Base-by-base conservation (phyloP, 2,113 vertebrate genomes). In the Gadus macrocephalus region DNA sequence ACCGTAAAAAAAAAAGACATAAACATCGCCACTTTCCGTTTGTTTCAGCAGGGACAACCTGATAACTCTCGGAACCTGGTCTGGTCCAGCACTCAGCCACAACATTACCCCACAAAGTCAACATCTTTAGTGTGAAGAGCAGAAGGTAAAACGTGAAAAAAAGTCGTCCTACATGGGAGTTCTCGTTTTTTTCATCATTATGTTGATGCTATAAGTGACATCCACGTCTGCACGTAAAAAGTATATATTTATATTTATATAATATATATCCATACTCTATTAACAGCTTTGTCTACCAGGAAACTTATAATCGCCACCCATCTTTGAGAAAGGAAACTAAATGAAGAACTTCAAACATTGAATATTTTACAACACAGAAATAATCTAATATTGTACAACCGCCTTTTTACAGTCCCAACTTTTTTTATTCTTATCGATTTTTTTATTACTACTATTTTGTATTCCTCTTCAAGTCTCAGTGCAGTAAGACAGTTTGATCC, bases 251-350 rank as follows among this genome's bases (percentile, higher is more conserved):
- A 89, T 91, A 91, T 91, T 89, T 92, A 92, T 92, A 93, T 91
- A 91, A 92, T 92, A 92, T 92, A 92, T 92, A 92, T 92, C 87
- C 89, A 66, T 92, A 92, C 84, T 92, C 92, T 93, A 92, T 92
- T 90, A 89, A 92, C 91, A 91, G 90, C 85, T 90, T 86, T 85
- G 85, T 90, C 92, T 92, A 93, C 89, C 87, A 88, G 90, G 89
- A 90, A 49, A 89, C 83, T 89, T 88, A 89, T 89, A 82, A 90
- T 78, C 76, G 84, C 86, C 86, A 86, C 76, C 81, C 83, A 85
- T 87, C 78, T 87, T 78, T 89, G 88, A 83, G 82, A 89, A 89
- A 83, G 82, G 67, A 67, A 65, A 74, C 62, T 73, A 80, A 76
- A 73, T 38, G 69, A 17, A 67, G 69, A 77, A 85, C 84, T 86